phyloP scores from a whole-genome alignment of 2,113 vertebrate genomes.

The Saccopteryx leptura region DNA sequence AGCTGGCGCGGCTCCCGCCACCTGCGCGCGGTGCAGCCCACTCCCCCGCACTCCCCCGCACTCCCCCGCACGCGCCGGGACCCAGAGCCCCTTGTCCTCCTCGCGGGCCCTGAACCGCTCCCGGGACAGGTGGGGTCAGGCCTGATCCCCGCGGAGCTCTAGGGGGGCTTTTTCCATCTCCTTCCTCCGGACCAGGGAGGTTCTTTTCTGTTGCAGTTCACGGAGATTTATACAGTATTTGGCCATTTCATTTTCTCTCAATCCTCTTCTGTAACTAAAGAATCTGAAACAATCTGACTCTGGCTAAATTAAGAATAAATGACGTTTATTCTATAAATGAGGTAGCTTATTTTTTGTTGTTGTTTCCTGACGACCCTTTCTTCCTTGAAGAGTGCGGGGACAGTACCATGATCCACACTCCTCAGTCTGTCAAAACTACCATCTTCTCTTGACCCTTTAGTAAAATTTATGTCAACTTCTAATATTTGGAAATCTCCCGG shows the following conservation, averaged over 20 bases:
- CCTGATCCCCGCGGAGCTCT: neutral
- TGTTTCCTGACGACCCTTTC: neutral
- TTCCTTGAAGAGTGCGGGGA: neutral
- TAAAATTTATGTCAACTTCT: neutral
- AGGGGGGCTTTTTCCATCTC: neutral
- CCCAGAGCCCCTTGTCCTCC: no score
- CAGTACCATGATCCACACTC: no score
- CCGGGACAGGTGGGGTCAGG: rapidly evolving
- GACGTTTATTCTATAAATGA: neutral
- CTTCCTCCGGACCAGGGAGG: rapidly evolving
- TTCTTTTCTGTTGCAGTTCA: neutral
- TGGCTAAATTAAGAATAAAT: neutral
- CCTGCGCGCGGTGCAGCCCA: neutral
- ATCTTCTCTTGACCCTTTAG: neutral
- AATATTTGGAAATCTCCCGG: neutral
- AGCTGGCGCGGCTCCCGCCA: neutral
- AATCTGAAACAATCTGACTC: neutral
- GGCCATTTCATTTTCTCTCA: neutral
- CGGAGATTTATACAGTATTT: neutral
- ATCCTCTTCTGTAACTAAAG: neutral
- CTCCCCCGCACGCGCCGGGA: neutral
- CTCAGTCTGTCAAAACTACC: neutral
- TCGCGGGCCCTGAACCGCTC: rapidly evolving
- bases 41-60: neutral
- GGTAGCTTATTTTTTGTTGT: no score